A percentile compares a stretch with the other conserved stretches of the same genome.
Conservation (phyloP, 1,140 invertebrate species). For the Drosophila ananassae region DNA sequence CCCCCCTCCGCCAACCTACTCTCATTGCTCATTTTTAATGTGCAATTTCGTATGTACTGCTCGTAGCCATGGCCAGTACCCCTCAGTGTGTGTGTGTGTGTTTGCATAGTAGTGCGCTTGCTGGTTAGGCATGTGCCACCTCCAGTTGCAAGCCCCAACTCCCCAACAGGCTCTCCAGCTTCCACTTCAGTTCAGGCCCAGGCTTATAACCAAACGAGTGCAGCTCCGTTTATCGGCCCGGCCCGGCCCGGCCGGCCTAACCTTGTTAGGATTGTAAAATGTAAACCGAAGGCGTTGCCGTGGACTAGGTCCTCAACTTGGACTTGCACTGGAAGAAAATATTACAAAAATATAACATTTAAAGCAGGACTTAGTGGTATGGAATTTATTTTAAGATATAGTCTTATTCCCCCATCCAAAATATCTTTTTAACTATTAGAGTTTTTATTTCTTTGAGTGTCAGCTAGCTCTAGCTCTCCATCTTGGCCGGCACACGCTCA, state of each 20-base stretch:
- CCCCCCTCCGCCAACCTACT: slow-evolving; percentile 17
- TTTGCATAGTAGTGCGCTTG: slow-evolving; percentile 65
- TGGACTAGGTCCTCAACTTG: slow-evolving; percentile 22
- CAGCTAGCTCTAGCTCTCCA: slow-evolving; percentile 42
- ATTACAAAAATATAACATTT: too few relatives aligned
- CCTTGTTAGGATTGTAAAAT: slow-evolving; percentile 82
- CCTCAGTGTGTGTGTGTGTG: slow-evolving; percentile 40
- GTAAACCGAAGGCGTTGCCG: slow-evolving; percentile 79
- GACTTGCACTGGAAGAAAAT: slow-evolving; percentile 5
- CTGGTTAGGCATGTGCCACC: slow-evolving; percentile 74
- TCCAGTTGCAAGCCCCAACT: slow-evolving; percentile 28
- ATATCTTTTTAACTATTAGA: too few relatives aligned
- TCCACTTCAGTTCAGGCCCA: slow-evolving; percentile 16
- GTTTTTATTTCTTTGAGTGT: slow-evolving; percentile 10
- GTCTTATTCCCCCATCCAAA: too few relatives aligned
- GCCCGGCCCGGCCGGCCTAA: slow-evolving; percentile 47
- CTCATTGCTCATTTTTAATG: slow-evolving; percentile 79
- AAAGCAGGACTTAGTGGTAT: too few relatives aligned
- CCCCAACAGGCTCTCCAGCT: slow-evolving; percentile 6
- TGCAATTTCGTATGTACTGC: slow-evolving; percentile 66
- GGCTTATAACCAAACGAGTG: slow-evolving; percentile 43
- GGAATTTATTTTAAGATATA: too few relatives aligned
- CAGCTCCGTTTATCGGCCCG: slow-evolving; percentile 61
- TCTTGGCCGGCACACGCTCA: slow-evolving; percentile 71
- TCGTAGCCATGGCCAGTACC: slow-evolving; percentile 38